A percentile compares a stretch with the other conserved stretches of the same genome.
These are phyloP conservation scores for Tetranychus cinnabarinus DNA, from an alignment of 1,140 invertebrate genomes.

Conservation along the genomic window DNA sequence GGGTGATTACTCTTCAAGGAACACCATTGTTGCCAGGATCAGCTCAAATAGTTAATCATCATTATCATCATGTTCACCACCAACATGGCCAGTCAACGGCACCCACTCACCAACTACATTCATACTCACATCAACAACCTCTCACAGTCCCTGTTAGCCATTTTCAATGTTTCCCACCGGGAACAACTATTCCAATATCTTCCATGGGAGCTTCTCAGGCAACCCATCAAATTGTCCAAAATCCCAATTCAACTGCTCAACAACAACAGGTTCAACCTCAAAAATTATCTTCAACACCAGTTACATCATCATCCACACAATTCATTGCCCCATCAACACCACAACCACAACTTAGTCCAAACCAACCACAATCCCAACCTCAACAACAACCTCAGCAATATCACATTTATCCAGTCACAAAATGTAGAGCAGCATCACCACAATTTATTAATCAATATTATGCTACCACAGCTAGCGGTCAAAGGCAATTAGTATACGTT, in stretches of 20 bases:
- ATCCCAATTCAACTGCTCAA: background rate
- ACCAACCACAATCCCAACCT: background rate
- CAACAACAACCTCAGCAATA: background rate
- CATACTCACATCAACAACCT: background rate
- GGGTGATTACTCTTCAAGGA: background rate
- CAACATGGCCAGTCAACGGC: background rate
- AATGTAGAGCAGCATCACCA: background rate
- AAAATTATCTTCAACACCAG: background rate
- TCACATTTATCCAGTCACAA: background rate
- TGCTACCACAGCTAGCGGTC: background rate
- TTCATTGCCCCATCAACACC: too few species aligned
- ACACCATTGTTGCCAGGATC: background rate
- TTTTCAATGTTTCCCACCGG: background rate
- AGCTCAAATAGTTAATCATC: background rate
- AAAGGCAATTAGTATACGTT: background rate
- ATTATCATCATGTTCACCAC: background rate
- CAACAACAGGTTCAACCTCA: background rate
- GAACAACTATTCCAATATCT: background rate
- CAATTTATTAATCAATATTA: background rate
- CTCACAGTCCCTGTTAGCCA: background rate
- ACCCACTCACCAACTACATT: background rate
- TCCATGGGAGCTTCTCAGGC: background rate
- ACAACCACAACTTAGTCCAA: background rate
- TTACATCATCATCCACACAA: background rate
- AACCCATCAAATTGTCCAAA: background rate